These are phyloP conservation scores for Caranx melampygus DNA, from an alignment of 2,113 vertebrate species.

Conservation along the genomic window DNA sequence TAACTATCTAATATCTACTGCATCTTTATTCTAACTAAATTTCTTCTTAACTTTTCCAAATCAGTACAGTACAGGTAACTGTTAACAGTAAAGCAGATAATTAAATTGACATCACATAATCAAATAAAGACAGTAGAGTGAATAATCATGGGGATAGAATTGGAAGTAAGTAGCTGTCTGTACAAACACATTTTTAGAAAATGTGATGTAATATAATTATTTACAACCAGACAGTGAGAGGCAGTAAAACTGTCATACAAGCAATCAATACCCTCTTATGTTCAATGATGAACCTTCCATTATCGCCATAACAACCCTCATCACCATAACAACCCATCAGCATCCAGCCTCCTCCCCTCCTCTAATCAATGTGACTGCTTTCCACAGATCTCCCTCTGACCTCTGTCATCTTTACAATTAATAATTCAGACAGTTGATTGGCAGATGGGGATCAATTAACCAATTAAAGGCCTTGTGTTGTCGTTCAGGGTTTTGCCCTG, in stretches of 20 bases:
- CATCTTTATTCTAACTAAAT: no score
- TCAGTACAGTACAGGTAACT: background rate
- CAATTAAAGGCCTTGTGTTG: slow-evolving; percentile 31
- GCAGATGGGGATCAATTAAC: slow-evolving; percentile 68
- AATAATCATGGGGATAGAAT: background rate
- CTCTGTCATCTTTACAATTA: slow-evolving; percentile 47
- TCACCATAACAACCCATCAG: slow-evolving; percentile 62
- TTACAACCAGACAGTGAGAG: slow-evolving; percentile 11
- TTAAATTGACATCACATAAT: background rate
- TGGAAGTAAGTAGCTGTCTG: background rate
- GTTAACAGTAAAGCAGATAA: background rate
- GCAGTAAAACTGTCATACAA: slow-evolving; percentile 54
- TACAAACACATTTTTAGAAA: background rate
- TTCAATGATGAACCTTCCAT: slow-evolving; percentile 48
- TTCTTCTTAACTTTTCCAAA: background rate
- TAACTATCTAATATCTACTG: no score
- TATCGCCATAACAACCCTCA: slow-evolving; percentile 50
- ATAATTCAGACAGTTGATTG: slow-evolving; percentile 68
- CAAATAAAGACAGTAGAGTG: background rate
- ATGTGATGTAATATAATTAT: slow-evolving; percentile 11
- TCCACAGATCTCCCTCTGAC: slow-evolving; percentile 8
- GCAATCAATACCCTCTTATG: slow-evolving; percentile 60
- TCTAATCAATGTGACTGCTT: slow-evolving; percentile 32
- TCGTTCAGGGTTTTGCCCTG: background rate
- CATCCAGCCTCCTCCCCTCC: slow-evolving; percentile 18